phyloP scores from a whole-genome alignment of 2,113 vertebrate genomes.

The Bubo blakistoni region DNA sequence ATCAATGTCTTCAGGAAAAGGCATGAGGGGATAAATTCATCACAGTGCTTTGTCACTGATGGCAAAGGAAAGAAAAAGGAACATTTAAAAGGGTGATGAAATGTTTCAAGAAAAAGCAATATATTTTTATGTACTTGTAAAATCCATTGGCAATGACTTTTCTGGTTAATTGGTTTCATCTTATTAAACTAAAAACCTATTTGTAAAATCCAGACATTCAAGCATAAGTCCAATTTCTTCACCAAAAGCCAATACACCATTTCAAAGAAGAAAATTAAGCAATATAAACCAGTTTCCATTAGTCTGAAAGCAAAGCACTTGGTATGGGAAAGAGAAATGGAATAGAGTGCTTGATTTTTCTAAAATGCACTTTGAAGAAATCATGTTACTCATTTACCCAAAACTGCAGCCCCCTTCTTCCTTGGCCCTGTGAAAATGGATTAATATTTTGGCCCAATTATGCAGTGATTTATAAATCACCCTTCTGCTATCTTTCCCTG shows the following conservation, averaged over 20 bases:
- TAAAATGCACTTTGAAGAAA: background rate
- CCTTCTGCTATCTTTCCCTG: conserved; percentile 29
- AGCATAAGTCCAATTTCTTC: background rate
- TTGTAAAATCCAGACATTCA: conserved; percentile 17
- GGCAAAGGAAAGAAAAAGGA: conserved; percentile 17
- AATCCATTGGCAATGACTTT: conserved; percentile 41
- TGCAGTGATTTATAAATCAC: conserved; percentile 4
- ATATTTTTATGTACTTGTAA: conserved; percentile 63
- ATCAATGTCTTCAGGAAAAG: conserved; percentile 5
- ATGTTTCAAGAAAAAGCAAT: conserved; percentile 43
- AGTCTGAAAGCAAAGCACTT: background rate
- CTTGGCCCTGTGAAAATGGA: background rate
- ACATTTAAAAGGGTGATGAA: conserved; percentile 23
- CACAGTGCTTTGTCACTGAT: background rate
- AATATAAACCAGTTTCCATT: background rate
- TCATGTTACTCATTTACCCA: background rate
- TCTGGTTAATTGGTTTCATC: conserved; percentile 63
- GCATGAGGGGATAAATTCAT: background rate
- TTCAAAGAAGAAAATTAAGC: conserved; percentile 25
- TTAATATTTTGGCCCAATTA: background rate
- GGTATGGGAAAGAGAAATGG: background rate
- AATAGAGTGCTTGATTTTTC: background rate
- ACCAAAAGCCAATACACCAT: background rate
- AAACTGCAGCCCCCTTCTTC: background rate
- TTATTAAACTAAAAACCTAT: conserved; percentile 55